A percentile compares a stretch with the other conserved stretches of the same genome.
phyloP scores from a whole-genome alignment of 2,113 vertebrate genomes.

The Monopterus albus region DNA sequence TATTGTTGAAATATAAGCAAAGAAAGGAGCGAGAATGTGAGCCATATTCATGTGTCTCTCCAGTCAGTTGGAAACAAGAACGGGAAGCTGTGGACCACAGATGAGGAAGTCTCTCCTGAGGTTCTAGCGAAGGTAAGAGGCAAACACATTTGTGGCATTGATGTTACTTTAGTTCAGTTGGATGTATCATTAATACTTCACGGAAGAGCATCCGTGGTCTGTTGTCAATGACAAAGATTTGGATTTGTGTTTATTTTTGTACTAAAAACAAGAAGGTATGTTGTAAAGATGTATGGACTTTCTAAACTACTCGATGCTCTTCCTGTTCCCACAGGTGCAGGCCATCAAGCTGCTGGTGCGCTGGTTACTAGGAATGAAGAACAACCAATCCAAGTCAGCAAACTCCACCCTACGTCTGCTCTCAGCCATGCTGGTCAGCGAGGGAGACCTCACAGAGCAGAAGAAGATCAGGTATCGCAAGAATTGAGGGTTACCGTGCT shows the following conservation, averaged over 20 bases:
- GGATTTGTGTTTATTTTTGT: too few species aligned
- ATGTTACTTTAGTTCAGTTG: background rate
- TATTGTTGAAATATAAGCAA: too few species aligned
- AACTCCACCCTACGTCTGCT: conserved; percentile 97
- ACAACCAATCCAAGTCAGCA: conserved; percentile 97
- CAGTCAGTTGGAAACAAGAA: conserved; percentile 98
- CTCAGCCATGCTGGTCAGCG: conserved; percentile 97
- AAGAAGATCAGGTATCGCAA: conserved; percentile 93
- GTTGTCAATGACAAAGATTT: too few species aligned
- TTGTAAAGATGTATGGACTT: background rate
- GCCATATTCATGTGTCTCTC: conserved; percentile 7
- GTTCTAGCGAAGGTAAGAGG: conserved; percentile 92
- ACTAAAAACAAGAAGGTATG: background rate
- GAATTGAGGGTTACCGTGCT: background rate
- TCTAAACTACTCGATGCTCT: background rate
- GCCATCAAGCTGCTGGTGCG: conserved; percentile 97
- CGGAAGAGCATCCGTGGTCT: too few species aligned
- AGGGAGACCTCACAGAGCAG: conserved; percentile 98
- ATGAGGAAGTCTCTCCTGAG: conserved; percentile 98
- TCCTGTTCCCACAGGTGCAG: conserved; percentile 86
- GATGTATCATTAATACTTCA: too few species aligned
- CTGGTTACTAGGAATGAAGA: conserved; percentile 99
- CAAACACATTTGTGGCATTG: background rate
- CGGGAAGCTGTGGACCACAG: conserved; percentile 95
- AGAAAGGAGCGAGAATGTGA: too few species aligned